Evolutionary conservation across 2,113 vertebrate genomes (phyloP).

Genomic region (Semnornis frantzii): DNA sequence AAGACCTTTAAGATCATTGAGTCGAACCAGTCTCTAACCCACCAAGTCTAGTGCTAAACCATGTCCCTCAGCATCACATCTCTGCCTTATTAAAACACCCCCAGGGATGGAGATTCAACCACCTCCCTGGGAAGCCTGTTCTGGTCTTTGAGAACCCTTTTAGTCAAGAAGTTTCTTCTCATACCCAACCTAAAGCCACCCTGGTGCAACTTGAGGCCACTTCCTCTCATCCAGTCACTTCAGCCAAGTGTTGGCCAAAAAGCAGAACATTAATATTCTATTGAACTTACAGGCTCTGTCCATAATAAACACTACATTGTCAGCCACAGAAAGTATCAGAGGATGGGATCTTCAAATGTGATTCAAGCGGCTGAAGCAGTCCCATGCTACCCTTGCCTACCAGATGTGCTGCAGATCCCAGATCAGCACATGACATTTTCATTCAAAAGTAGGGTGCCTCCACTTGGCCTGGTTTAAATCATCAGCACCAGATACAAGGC

Average conservation of each 20-base stretch:
- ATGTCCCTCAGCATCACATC: no score
- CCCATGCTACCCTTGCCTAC: not conserved
- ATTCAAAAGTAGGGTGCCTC: not conserved
- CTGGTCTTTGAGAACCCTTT: no score
- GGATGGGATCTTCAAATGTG: not conserved
- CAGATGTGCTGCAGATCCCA: not conserved
- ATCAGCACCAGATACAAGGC: not conserved
- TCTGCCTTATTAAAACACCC: no score
- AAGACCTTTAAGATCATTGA: no score
- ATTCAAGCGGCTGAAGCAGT: not conserved
- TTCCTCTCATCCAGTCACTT: not conserved
- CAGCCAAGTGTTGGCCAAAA: not conserved
- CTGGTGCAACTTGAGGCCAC: no score
- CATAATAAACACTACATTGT: constrained; percentile 14
- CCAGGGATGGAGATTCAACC: no score
- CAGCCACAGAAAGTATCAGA: not conserved
- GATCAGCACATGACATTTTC: not conserved
- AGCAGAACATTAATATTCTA: not conserved
- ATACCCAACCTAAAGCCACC: no score
- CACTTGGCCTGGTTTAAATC: not conserved
- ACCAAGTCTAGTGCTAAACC: no score
- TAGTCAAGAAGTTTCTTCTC: no score
- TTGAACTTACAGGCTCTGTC: not conserved
- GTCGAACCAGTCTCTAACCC: no score
- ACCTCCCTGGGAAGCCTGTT: no score